Evolutionary conservation across 2,888 invertebrate species (phyloP), one percentile per base, ranked within the genome.

Genomic region (Fissipunctia ypsillon): DNA sequence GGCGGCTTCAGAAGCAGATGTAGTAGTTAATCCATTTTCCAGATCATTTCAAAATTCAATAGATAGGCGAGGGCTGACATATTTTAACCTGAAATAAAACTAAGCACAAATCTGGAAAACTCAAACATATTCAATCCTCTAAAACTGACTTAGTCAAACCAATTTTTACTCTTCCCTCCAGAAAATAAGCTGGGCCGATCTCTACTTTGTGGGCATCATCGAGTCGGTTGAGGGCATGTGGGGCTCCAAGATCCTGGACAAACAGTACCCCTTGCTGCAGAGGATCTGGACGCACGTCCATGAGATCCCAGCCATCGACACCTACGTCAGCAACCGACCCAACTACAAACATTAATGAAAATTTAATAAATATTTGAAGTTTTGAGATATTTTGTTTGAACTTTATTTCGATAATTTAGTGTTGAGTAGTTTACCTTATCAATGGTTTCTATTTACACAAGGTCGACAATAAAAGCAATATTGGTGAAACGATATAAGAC

Each of bases 271-370:
- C 0, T 56, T 83, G 28, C 81, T 91, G 28, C 79, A 82, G 56
- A 84, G 83, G 50, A 73, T 91, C 57, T 84, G 73, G 69, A 69
- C 78, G 12, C 90, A 89, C 41, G 80, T 91, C 4, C 89, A 86
- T 54, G 88, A 83, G 72, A 84, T 90, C 9, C 91, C 90, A 2
- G 84, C 88, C 6, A 88, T 91, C 66, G 88, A 90, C 72, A 76
- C 86, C 22, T 91, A 91, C 80, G 84, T 91, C 69, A 88, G 81
- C 79, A 88, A 87, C 76, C 85, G 91, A 31, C 89, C 90, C 54
- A 73, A 76, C 63, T 90, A 90, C 80, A 87, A 85, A 76, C 72
- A 76, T 43, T 81, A 61, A 69, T 65, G 7, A 16, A 38, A 12
- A 3, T 25, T 28, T 0, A 83, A 52, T 71, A 81, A 76, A 70